Conservation (phyloP, 2,888 invertebrate genomes). For the Limnephilus lunatus region DNA sequence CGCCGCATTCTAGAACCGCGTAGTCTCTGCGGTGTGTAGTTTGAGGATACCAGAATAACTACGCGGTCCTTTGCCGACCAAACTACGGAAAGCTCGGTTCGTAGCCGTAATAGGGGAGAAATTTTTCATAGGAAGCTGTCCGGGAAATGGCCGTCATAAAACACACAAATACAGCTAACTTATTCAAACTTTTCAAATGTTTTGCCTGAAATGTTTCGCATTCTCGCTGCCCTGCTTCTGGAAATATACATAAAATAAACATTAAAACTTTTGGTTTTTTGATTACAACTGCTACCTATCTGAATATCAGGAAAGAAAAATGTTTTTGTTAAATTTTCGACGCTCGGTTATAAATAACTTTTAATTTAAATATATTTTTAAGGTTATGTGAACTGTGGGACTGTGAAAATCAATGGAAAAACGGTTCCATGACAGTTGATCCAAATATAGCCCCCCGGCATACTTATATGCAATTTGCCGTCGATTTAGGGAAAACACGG, state of each 20-base stretch:
- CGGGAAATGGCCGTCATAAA: constrained; percentile 14
- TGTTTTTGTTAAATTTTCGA: neutral
- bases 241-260: neutral
- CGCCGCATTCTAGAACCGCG: neutral
- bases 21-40: neutral
- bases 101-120: neutral
- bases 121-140: neutral
- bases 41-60: neutral
- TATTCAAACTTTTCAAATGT: neutral
- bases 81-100: neutral
- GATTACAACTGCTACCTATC: neutral
- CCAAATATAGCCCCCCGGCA: no score
- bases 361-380: neutral
- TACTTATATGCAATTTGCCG: no score
- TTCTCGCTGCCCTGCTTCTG: neutral
- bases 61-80: neutral
- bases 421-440: no score
- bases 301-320: neutral
- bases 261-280: neutral
- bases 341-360: neutral
- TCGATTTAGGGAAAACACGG: no score
- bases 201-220: neutral
- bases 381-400: neutral
- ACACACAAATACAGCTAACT: neutral
- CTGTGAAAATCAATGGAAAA: neutral